phyloP scores from a whole-genome alignment of 1,140 invertebrate species.

The Episyrphus balteatus region DNA sequence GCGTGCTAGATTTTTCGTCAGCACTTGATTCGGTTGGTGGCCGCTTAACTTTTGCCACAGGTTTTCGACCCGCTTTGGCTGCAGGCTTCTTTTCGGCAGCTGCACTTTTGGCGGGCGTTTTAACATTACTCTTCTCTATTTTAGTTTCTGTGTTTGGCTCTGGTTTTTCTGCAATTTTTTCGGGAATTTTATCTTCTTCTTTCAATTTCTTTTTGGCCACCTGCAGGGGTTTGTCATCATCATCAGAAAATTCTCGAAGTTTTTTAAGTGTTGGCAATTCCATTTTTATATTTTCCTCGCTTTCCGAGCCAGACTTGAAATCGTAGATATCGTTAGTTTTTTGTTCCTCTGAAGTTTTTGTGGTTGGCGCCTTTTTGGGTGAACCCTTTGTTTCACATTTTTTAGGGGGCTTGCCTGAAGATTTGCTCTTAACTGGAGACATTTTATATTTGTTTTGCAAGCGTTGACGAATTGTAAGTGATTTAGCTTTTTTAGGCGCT shows the following conservation, averaged over 20 bases:
- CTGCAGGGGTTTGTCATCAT: constrained; percentile 27
- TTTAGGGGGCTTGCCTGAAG: not conserved
- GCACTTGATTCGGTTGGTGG: not conserved
- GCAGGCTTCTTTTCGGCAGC: constrained; percentile 7
- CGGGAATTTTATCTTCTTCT: constrained; percentile 22
- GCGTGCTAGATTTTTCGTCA: constrained; percentile 9
- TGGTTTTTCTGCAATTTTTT: constrained; percentile 40
- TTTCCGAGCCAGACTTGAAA: constrained; percentile 32
- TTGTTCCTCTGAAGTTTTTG: not conserved
- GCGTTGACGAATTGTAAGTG: not conserved
- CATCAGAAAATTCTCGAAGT: constrained; percentile 29
- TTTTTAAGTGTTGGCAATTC: constrained; percentile 27
- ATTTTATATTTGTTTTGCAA: constrained; percentile 1
- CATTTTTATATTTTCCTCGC: constrained; percentile 34
- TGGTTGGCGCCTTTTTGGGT: constrained; percentile 6
- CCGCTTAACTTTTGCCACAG: not conserved
- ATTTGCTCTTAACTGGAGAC: constrained; percentile 1
- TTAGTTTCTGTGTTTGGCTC: constrained; percentile 29
- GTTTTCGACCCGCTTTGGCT: not conserved
- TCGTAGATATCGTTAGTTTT: constrained; percentile 27
- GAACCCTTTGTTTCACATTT: constrained; percentile 7
- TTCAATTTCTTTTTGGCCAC: constrained; percentile 9
- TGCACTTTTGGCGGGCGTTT: constrained; percentile 8
- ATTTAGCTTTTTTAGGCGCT: constrained; percentile 18
- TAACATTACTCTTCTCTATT: constrained; percentile 10